These are phyloP conservation scores for Bubo bubo DNA, from an alignment of 2,113 vertebrate genomes.

Conservation along the genomic window DNA sequence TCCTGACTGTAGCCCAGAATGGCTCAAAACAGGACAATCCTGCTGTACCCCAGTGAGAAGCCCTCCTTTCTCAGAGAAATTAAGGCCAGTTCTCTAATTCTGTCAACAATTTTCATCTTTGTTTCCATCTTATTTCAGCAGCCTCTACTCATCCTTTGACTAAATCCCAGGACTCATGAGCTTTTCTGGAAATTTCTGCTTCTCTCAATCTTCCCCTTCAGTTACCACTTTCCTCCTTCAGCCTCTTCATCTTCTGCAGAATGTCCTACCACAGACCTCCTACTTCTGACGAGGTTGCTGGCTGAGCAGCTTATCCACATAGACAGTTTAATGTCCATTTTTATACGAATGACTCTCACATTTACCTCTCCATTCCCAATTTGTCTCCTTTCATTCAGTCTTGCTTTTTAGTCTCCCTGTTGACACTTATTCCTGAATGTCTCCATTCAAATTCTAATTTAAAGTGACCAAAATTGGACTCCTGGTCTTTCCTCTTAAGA, in stretches of 20 bases:
- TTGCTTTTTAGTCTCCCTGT: not conserved
- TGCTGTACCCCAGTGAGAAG: not conserved
- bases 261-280: not conserved
- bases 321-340: not conserved
- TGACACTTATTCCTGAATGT: not conserved
- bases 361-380: not conserved
- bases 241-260: not conserved
- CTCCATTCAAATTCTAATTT: not conserved
- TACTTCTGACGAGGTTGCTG: rapidly evolving
- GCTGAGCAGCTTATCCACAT: not conserved
- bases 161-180: not conserved
- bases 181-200: not conserved
- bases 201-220: not conserved
- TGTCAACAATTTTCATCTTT: not conserved
- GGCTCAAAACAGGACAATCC: not conserved
- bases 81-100: not conserved
- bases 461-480: not conserved
- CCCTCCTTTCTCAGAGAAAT: not conserved
- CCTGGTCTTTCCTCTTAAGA: not conserved
- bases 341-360: not conserved
- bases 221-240: not conserved
- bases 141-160: not conserved
- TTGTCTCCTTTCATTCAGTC: not conserved
- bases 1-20: not conserved
- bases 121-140: not conserved